A percentile compares a stretch with the other conserved stretches of the same genome.
These are phyloP conservation scores for Keiferia lycopersicella DNA, from an alignment of 2,888 invertebrate species.

Conservation along the genomic window DNA sequence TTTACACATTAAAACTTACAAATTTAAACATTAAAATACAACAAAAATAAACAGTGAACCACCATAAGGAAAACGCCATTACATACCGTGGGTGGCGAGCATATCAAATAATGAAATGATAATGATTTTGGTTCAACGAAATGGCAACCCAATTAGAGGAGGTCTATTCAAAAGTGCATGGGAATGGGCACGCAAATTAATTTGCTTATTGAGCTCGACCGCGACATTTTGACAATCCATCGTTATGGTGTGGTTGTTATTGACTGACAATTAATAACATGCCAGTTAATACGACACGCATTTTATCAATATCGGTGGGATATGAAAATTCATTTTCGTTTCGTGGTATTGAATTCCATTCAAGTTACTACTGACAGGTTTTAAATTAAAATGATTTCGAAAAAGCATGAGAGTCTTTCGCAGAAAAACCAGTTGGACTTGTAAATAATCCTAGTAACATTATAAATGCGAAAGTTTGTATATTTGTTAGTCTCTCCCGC, in stretches of 20 bases:
- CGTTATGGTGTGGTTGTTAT: conserved; percentile 16
- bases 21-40: too few relatives aligned
- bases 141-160: conserved; percentile 12
- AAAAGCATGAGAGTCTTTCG: too few relatives aligned
- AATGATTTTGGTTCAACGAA: background rate
- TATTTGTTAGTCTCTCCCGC: too few relatives aligned
- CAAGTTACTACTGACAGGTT: background rate
- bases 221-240: conserved; percentile 25
- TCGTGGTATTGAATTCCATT: background rate
- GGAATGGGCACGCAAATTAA: conserved; percentile 45
- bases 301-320: background rate
- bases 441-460: too few relatives aligned
- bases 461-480: too few relatives aligned
- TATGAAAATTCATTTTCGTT: background rate
- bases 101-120: background rate
- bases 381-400: too few relatives aligned
- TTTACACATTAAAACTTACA: too few relatives aligned
- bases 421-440: too few relatives aligned
- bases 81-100: too few relatives aligned
- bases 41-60: too few relatives aligned
- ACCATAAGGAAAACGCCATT: too few relatives aligned
- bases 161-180: conserved; percentile 31
- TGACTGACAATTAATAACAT: background rate
- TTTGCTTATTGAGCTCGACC: conserved; percentile 49
- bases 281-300: background rate